Percentiles rank a stretch among this genome's conserved stretches.
Conservation (phyloP, 2,797 vertebrate species). For the Morelia viridis region DNA sequence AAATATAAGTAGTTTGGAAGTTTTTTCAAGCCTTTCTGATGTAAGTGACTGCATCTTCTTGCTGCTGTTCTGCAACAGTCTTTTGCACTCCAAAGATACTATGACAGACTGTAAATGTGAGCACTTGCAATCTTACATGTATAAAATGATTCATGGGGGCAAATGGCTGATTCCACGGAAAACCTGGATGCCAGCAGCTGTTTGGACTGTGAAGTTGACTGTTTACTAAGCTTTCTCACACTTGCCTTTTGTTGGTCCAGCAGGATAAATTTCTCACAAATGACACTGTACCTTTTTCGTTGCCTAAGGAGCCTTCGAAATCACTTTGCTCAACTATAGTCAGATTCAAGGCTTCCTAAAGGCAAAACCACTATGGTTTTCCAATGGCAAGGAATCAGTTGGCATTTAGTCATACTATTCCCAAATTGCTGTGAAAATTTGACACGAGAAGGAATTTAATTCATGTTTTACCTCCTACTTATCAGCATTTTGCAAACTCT, state of each 20-base stretch:
- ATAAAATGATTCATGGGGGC: not conserved
- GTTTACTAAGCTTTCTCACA: constrained; percentile 1
- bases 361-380: not conserved
- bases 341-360: not conserved
- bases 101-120: not conserved
- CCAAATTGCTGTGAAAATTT: not conserved
- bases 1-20: not conserved
- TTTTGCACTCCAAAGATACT: not conserved
- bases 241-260: not conserved
- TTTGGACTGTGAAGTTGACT: not conserved
- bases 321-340: not conserved
- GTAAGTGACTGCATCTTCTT: not conserved
- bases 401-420: not conserved
- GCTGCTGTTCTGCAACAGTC: not conserved
- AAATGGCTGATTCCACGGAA: not conserved
- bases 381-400: not conserved
- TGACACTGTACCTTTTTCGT: not conserved
- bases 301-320: not conserved
- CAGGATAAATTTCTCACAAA: not conserved
- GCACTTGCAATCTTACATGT: constrained; percentile 1
- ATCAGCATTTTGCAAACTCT: not conserved
- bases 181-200: not conserved
- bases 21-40: not conserved
- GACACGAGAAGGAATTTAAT: not conserved
- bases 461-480: not conserved